These are phyloP conservation scores for Cygnus olor DNA, from an alignment of 2,797 vertebrate genomes.

Conservation along the genomic window DNA sequence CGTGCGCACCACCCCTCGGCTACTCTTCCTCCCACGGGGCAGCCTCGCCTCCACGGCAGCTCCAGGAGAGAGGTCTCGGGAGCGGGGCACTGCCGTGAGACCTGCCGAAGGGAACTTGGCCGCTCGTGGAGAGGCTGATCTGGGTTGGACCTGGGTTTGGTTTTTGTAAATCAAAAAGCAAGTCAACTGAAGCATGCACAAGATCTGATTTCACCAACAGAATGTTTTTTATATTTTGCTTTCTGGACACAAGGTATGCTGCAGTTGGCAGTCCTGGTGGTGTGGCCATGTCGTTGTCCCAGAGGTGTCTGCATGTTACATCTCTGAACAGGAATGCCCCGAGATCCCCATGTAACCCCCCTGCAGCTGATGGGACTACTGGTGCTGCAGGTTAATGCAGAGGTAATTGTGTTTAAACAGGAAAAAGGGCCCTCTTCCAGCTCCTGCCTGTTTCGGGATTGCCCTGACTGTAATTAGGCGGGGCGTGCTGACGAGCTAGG, in stretches of 20 bases:
- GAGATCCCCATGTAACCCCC: accelerated
- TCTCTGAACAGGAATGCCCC: background rate
- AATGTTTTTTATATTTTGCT: background rate
- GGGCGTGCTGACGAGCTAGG: background rate
- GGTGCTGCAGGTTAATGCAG: background rate
- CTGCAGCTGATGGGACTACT: accelerated
- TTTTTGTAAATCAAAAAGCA: too few species aligned
- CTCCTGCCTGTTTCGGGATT: background rate
- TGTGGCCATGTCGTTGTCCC: background rate
- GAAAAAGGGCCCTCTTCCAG: background rate
- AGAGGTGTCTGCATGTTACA: accelerated
- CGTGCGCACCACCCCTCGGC: accelerated
- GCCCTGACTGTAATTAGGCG: background rate
- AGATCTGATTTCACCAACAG: accelerated
- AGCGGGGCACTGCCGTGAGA: background rate
- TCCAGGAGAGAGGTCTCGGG: background rate
- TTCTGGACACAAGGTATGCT: background rate
- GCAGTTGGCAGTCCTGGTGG: background rate
- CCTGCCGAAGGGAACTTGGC: background rate
- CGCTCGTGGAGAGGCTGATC: accelerated
- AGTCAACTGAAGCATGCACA: background rate
- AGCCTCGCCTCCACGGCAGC: background rate
- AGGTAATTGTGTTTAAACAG: background rate
- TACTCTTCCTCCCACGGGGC: background rate
- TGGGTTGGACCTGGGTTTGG: background rate